Evolutionary conservation across 2,113 vertebrate genomes (phyloP), one percentile per base, ranked within the genome.

Genomic region (Neogale vison): DNA sequence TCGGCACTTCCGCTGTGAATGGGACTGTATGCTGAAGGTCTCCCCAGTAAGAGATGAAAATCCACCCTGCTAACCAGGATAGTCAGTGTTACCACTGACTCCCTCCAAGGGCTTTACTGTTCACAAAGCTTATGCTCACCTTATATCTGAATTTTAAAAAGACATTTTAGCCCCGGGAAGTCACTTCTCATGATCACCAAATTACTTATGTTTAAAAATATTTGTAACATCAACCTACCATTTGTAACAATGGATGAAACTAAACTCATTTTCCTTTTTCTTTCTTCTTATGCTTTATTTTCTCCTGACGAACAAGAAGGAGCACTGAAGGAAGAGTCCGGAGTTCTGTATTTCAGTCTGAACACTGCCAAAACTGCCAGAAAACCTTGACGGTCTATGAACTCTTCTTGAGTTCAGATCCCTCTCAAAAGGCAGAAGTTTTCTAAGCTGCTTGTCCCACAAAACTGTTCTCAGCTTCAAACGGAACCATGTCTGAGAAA

Each of bases 241-340:
- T 95, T 61, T 93, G 65, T 72, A 67, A 39, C n/a, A 84, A 29
- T 6, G 23, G 84, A 23, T 71, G 31, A 86, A 61, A 59, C 20
- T 93, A 31, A 81, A 55, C 34, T 69, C 8, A 6, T 76, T 90
- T 87, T 61, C 69, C 18, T 42, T 59, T 71, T 67, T 76, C 74
- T 95, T 93, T 84, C 47, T 88, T 55, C 50, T 90, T 57, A 6
- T 23, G 71, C 80, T 89, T 87, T 82, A 55, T 83, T 92, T 90
- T 90, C 93, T 83, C 45, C 39, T 42, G 8, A 34, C 55, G 14
- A 55, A 91, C 4, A 65, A 61, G n/a, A 92, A 96, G 39, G 34
- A 63, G 7, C 39, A 47, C 45, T 52, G 3, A 24, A 26, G 42
- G 31, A 84, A 61, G 69, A 63, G 26, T 57, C 4, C 26, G 31